phyloP scores from a whole-genome alignment of 1,140 invertebrate species.

The Megalopta genalis region DNA sequence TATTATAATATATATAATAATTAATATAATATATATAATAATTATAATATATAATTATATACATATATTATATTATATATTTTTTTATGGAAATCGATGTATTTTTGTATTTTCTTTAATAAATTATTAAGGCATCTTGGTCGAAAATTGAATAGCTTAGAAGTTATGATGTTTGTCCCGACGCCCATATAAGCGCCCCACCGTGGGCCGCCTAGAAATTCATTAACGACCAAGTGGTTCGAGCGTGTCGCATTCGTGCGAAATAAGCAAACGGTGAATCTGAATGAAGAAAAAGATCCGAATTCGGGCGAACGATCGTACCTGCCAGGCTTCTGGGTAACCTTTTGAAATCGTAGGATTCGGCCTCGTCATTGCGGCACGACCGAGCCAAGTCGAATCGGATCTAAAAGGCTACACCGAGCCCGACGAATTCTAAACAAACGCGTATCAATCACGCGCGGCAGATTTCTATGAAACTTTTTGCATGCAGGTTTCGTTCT shows the following conservation, averaged over 20 bases:
- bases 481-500: constrained; percentile 16
- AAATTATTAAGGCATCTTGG: too few relatives aligned
- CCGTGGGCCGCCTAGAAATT: too few relatives aligned
- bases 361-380: constrained; percentile 13
- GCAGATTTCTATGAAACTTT: constrained; percentile 24
- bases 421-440: constrained; percentile 36
- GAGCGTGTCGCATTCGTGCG: background rate
- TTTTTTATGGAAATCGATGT: too few relatives aligned
- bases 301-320: too few relatives aligned
- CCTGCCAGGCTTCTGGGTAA: background rate
- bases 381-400: background rate
- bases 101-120: too few relatives aligned
- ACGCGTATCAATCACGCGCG: constrained; percentile 22
- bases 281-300: constrained; percentile 4
- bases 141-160: too few relatives aligned
- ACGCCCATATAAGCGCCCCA: too few relatives aligned
- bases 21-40: too few relatives aligned
- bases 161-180: too few relatives aligned
- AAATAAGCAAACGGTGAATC: background rate
- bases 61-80: too few relatives aligned
- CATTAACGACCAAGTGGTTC: background rate
- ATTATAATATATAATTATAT: too few relatives aligned
- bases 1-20: too few relatives aligned
- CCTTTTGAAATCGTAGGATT: constrained; percentile 28
- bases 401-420: constrained; percentile 22